Base-by-base conservation (phyloP, 2,797 vertebrate species). In the Selene dorsalis region DNA sequence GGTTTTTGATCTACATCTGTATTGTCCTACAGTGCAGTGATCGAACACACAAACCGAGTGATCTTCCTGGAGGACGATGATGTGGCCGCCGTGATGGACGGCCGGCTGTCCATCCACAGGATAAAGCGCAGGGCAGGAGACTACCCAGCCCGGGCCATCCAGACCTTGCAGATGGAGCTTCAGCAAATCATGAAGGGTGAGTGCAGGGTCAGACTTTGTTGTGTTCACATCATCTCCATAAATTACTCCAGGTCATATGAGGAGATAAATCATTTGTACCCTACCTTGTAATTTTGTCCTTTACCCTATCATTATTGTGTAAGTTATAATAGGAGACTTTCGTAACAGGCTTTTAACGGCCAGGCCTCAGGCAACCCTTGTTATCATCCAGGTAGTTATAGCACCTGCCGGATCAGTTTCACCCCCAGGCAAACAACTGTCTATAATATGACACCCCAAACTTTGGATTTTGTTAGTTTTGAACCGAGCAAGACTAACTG, bases 131-230 rank as follows among this genome's bases (percentile, higher is more conserved):
- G 92, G 0, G 97, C 94, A 0, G 97, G 96, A 0, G 98, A 99
- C 83, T 97, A 97, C 88, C 96, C 97, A 0, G 96, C 96, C 0
- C 95, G 98, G 0, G 98, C 97, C 14, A 97, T 99, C 80, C 97
- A 99, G 86, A 99, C 98, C 68, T 93, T 99, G 85, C 98, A 98
- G 94, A 98, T 99, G 97, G 98, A 99, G 70, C 96, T 99, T 13
- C 97, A 99, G 94, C 97, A 99, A 87, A 99, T 99, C 85, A 99
- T 99, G 98, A 99, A 97, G 91, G 98, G 97, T 98, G 59, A 91
- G 81, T 60, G 30, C 8, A 45, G 38, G 38, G 38, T 60, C 47
- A 0, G 18, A 5, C 18, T 67, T 60, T 69, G n/a, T 41, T 58
- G 48, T 38, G 22, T 41, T 69, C 3, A 22, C 12, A 50, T 52